A percentile compares a stretch with the other conserved stretches of the same genome.
Conservation (phyloP, 1,140 invertebrate species). For the Mycetomoellerius zeteki region DNA sequence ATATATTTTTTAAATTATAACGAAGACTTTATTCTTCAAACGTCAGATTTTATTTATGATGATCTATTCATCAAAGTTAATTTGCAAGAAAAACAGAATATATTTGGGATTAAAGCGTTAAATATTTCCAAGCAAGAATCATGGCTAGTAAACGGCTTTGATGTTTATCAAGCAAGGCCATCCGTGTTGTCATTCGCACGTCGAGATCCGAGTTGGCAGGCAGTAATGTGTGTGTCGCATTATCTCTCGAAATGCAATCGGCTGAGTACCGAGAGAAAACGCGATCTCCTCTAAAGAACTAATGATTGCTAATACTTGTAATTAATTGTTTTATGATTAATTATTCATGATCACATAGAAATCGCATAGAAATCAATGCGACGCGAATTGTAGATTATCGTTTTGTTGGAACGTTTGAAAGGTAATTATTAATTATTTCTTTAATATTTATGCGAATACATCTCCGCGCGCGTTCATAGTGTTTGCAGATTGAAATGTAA, state of each 20-base stretch:
- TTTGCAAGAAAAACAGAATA: not conserved
- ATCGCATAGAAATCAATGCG: not conserved
- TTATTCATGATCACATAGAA: not conserved
- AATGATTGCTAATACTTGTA: not conserved
- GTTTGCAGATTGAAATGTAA: too few species aligned
- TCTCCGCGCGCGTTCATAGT: too few species aligned
- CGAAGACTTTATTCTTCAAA: not conserved
- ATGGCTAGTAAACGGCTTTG: not conserved
- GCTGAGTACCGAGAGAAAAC: not conserved
- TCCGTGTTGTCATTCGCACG: not conserved
- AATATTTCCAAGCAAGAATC: not conserved
- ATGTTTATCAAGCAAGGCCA: not conserved
- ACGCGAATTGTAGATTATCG: not conserved
- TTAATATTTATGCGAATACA: not conserved
- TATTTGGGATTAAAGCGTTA: not conserved
- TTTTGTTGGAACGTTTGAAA: not conserved
- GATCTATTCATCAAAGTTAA: not conserved
- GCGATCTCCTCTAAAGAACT: not conserved
- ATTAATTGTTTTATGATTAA: not conserved
- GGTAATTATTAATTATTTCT: not conserved
- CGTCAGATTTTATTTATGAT: not conserved
- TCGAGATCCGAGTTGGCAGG: not conserved
- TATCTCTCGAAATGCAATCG: not conserved
- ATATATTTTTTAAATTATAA: too few species aligned
- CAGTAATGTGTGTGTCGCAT: not conserved